These are phyloP conservation scores for Battus philenor DNA, from an alignment of 1,140 invertebrate species.

Conservation along the genomic window DNA sequence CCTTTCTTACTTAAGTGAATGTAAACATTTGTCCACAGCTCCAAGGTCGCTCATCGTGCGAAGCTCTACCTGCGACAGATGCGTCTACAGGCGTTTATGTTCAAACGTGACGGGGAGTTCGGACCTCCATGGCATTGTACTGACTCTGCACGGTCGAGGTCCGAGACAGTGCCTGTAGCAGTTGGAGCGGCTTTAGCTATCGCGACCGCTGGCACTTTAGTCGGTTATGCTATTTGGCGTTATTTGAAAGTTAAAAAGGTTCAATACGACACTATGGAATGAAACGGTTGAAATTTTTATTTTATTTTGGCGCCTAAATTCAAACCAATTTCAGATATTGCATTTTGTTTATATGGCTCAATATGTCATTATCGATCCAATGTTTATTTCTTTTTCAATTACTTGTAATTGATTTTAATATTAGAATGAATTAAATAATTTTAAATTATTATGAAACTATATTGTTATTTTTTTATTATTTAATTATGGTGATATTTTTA, in stretches of 20 bases:
- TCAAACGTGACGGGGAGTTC: slow-evolving; percentile 76
- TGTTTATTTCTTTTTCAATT: not conserved
- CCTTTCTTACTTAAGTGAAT: no score
- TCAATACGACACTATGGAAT: slow-evolving; percentile 95
- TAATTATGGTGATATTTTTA: no score
- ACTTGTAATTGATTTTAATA: no score
- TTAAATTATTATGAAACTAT: no score
- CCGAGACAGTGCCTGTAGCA: slow-evolving; percentile 90
- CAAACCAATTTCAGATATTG: no score
- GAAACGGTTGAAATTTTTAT: slow-evolving; percentile 18
- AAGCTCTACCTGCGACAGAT: slow-evolving; percentile 76
- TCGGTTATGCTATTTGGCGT: slow-evolving; percentile 90
- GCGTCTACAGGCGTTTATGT: slow-evolving; percentile 79
- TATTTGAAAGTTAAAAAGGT: slow-evolving; percentile 94
- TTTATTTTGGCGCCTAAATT: no score
- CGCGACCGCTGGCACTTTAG: slow-evolving; percentile 85
- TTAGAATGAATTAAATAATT: no score
- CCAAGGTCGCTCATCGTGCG: slow-evolving; percentile 65
- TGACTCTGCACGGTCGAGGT: slow-evolving; percentile 73
- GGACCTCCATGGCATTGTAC: slow-evolving; percentile 77
- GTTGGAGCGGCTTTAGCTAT: slow-evolving; percentile 91
- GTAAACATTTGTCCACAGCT: no score
- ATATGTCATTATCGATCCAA: no score
- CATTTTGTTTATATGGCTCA: no score
- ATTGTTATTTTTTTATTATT: no score